These are phyloP conservation scores for Corvus cornix DNA, from an alignment of 2,113 vertebrate genomes.

Conservation along the genomic window DNA sequence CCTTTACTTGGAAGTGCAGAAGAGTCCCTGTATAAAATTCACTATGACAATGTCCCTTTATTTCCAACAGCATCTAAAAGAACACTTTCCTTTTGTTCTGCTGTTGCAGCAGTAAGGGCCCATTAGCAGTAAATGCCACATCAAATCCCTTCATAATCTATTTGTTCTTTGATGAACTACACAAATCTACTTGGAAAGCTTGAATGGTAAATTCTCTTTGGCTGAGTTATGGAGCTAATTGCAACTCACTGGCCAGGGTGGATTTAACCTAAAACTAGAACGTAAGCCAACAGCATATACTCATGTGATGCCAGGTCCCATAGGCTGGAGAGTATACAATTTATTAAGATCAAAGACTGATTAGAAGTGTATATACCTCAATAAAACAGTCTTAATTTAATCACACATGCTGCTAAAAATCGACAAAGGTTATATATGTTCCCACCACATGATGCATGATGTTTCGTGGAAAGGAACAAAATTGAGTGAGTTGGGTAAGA, in stretches of 20 bases:
- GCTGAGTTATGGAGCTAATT: constrained; percentile 16
- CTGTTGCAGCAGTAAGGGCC: neutral
- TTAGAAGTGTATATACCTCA: neutral
- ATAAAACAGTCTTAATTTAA: neutral
- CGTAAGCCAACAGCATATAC: neutral
- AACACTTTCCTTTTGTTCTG: neutral
- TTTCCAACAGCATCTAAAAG: neutral
- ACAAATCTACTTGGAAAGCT: constrained; percentile 38
- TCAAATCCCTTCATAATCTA: constrained; percentile 14
- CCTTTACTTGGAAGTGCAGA: neutral
- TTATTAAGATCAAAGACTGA: neutral
- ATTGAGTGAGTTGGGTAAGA: neutral
- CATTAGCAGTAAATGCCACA: constrained; percentile 9
- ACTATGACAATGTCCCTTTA: neutral
- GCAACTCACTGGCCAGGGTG: neutral
- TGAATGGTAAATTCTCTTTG: neutral
- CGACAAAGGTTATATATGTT: neutral
- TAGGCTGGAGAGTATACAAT: neutral
- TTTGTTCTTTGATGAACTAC: constrained; percentile 15
- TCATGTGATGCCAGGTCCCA: neutral
- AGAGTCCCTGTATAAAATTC: neutral
- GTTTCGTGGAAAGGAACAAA: neutral
- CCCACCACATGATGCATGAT: neutral
- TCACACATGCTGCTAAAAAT: neutral
- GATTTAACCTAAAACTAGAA: constrained; percentile 23